Evolutionary conservation across 2,888 invertebrate species (phyloP).

Genomic region (Odontocerum albicorne): DNA sequence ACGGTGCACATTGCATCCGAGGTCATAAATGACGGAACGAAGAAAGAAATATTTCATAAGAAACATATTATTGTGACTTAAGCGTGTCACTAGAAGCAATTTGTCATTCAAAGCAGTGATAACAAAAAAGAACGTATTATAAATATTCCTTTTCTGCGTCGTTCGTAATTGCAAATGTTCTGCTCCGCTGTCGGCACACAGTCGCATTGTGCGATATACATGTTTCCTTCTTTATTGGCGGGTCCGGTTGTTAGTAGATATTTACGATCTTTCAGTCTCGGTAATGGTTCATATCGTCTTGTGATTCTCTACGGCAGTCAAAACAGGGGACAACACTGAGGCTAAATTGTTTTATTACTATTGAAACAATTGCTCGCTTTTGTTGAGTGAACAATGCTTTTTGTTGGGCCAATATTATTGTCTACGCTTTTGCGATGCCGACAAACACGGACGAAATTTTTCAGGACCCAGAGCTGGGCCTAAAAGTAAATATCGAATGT

Average conservation of each 20-base stretch:
- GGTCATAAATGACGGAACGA: no score
- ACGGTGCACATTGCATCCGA: no score
- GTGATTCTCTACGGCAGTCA: conserved; percentile 32
- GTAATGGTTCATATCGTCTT: conserved; percentile 28
- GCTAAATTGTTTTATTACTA: conserved; percentile 25
- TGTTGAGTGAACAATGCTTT: conserved; percentile 18
- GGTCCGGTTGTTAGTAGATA: conserved; percentile 10
- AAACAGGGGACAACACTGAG: conserved; percentile 22
- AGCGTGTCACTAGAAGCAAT: no score
- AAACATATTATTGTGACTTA: no score
- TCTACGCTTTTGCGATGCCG: conserved; percentile 17
- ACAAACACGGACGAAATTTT: no score
- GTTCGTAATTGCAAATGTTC: neutral
- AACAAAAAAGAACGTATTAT: no score
- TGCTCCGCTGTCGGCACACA: conserved; percentile 1
- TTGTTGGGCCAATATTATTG: conserved; percentile 8
- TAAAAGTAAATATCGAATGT: no score
- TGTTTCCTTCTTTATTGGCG: neutral
- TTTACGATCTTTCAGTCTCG: conserved; percentile 17
- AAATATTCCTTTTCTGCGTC: no score
- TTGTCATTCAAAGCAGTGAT: no score
- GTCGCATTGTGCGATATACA: conserved; percentile 4
- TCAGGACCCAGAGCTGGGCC: no score
- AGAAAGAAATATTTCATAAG: no score
- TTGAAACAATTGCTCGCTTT: conserved; percentile 16